These are phyloP conservation scores for Threskiornis aethiopicus DNA, from an alignment of 2,797 vertebrate genomes.

Conservation along the genomic window DNA sequence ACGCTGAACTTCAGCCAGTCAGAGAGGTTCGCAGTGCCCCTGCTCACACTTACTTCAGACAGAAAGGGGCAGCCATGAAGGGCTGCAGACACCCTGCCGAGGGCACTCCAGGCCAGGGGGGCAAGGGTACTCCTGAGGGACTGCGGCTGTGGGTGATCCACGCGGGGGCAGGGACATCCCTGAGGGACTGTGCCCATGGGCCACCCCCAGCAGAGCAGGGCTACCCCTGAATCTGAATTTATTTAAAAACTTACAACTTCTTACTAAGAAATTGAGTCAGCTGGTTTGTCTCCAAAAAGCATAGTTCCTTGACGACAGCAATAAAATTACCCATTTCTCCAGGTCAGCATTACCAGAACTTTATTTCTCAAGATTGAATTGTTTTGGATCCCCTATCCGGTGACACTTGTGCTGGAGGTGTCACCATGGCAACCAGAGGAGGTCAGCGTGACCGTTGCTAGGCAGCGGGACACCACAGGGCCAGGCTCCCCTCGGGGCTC, in stretches of 20 bases:
- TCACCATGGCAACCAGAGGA: constrained; percentile 18
- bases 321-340: neutral
- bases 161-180: too few relatives aligned
- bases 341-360: neutral
- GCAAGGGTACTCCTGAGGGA: neutral
- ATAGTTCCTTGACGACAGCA: neutral
- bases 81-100: neutral
- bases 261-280: neutral
- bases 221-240: neutral
- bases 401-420: neutral
- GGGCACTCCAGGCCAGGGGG: neutral
- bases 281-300: neutral
- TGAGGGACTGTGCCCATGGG: neutral
- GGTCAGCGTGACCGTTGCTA: neutral
- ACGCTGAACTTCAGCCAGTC: neutral
- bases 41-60: neutral
- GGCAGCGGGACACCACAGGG: neutral
- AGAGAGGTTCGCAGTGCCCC: neutral
- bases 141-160: neutral
- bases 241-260: neutral
- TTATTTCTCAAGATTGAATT: neutral
- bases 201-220: neutral
- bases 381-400: neutral
- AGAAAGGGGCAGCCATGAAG: neutral
- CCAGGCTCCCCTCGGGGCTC: neutral